Base-by-base conservation (phyloP, 2,797 vertebrate genomes). In the Stomatorhinus walkeri region DNA sequence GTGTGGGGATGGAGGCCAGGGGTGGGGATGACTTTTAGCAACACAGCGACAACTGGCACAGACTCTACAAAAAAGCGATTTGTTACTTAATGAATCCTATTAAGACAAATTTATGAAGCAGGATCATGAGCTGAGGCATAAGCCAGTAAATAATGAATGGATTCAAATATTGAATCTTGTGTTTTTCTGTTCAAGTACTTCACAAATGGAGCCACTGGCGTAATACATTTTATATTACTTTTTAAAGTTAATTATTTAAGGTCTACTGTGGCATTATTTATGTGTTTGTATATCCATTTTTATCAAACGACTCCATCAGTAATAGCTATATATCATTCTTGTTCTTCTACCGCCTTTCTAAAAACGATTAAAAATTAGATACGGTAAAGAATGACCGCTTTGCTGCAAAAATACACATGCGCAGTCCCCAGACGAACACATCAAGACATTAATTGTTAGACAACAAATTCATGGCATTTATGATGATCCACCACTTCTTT, bases 141-240 rank as follows among this genome's bases (percentile, higher is more conserved):
- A 68, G 89, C 24, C 79, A 19, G 10, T 85, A 88, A 89, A 89
- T 88, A 89, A 89, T 59, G 48, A 22, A 85, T 52, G 87, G 59
- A 72, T 89, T 89, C 36, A 88, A 51, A 89, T 64, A 89, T 43
- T 72, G 76, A 88, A 72, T 89, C 87, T 81, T 64, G 36, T 43
- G 16, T 72, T 88, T 88, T 85, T 51, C 56, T 89, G 36, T 28
- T 40, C 48, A 72, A 89, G 85, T 48, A 86, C 32, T 48, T 56
- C 76, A 32, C 46, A 24, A 61, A 83, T 46, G 22, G 87, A 64
- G 43, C 54, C 87, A 43, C 12, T 9, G 24, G 12, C 22, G 16
- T 86, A 76, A 72, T 85, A 61, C 12, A 7, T 85, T 84, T 88
- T 64, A 22, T 61, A 85, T 88, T 83, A 85, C 48, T 22, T 59